Base-by-base conservation (phyloP, 2,888 invertebrate genomes). In the Physocephala rufipes region DNA sequence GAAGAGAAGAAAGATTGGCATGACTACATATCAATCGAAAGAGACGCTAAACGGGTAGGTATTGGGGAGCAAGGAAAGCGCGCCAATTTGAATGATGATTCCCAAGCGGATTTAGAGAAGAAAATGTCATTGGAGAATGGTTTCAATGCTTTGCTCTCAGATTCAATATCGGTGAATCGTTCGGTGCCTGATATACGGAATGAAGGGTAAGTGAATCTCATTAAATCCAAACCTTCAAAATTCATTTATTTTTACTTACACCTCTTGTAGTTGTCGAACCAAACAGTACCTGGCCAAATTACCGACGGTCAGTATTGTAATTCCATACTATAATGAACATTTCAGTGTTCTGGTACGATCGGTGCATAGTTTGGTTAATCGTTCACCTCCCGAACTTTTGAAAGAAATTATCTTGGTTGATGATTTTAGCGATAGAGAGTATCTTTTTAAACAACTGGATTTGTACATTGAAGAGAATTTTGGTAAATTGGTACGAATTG, bases 301-400 rank as follows among this genome's bases (percentile, higher is more conserved):
- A 86, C 95, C 95, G 0, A 90, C 91, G 0, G 94, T 94, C 3
- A 95, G 95, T 83, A 92, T 97, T 13, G 91, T 97, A 66, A 93
- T 97, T 24, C 96, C 97, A 2, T 97, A 96, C 82, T 96, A 95
- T 85, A 96, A 97, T 81, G 97, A 97, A 83, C 96, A 97, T 83
- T 93, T 94, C 89, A 92, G 92, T 63, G 96, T 96, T 0, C 86
- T 97, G 61, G 87, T 97, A 67, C 88, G 93, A 77, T 96, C 92
- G 55, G 94, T 90, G 26, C 89, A 90, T 83, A 95, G 94, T 81
- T 93, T 96, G 13, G 84, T 97, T 9, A 92, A 93, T 82, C 89
- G 97, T 70, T 95, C 97, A 0, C 97, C 97, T 0, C 83, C 88
- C 0, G 89, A 91, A 78, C 87, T 97, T 58, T 87, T 97, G 93